phyloP scores from a whole-genome alignment of 2,888 invertebrate species.

The Temnothorax unifasciatus region DNA sequence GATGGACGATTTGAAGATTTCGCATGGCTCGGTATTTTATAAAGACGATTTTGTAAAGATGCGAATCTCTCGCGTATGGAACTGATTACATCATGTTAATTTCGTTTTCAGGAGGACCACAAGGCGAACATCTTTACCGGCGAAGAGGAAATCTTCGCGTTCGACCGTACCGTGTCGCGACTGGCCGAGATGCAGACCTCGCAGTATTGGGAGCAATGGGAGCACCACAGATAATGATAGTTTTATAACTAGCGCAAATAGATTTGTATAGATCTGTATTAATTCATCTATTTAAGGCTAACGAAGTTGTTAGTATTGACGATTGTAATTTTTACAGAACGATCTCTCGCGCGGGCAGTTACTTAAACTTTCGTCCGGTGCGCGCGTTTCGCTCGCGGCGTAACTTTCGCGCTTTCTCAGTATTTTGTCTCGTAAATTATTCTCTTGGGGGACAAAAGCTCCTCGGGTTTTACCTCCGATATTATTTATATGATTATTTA shows the following conservation, averaged over 20 bases:
- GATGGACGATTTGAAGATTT: conserved; percentile 98
- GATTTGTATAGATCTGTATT: conserved; percentile 55
- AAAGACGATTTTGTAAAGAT: conserved; percentile 74
- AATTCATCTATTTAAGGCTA: conserved; percentile 18
- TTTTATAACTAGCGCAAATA: conserved; percentile 53
- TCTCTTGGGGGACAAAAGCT: not conserved
- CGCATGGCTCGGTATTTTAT: conserved; percentile 89
- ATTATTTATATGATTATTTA: conserved; percentile 35
- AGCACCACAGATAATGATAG: conserved; percentile 82
- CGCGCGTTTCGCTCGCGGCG: not conserved
- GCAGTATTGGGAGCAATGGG: conserved; percentile 96
- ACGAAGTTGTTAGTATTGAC: not conserved
- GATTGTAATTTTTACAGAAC: not conserved
- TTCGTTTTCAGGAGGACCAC: conserved; percentile 89
- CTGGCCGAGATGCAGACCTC: conserved; percentile 98
- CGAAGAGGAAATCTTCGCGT: conserved; percentile 99
- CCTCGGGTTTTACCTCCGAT: conserved; percentile 2
- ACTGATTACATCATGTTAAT: conserved; percentile 15
- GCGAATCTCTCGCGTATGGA: conserved; percentile 12
- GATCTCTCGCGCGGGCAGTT: conserved; percentile 19
- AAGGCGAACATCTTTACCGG: conserved; percentile 98
- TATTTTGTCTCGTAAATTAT: conserved; percentile 33
- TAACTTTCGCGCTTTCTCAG: conserved; percentile 6
- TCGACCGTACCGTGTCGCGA: conserved; percentile 96
- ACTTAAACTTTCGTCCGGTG: not conserved